These are phyloP conservation scores for Polypedilum pembai DNA, from an alignment of 1,140 invertebrate genomes.

Conservation along the genomic window DNA sequence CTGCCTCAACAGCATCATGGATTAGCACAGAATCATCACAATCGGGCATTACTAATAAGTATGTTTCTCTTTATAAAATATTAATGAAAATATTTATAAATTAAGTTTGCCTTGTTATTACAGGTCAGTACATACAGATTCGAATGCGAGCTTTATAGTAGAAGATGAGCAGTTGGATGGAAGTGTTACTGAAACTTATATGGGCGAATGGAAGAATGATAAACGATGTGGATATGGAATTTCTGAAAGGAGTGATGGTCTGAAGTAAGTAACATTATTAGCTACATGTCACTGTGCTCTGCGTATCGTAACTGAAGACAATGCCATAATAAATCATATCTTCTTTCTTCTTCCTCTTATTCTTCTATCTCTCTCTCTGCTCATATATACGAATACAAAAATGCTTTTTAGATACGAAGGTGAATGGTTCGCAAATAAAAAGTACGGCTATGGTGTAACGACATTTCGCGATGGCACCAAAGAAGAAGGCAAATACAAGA, in stretches of 20 bases:
- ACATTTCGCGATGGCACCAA: constrained; percentile 90
- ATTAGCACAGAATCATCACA: constrained; percentile 83
- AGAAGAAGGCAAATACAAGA: constrained; percentile 99
- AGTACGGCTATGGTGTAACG: constrained; percentile 99
- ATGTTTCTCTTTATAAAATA: constrained; percentile 29
- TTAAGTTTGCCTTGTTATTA: too few relatives aligned
- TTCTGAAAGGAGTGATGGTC: constrained; percentile 93
- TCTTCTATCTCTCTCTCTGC: background rate
- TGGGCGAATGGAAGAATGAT: constrained; percentile 99
- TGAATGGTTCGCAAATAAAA: constrained; percentile 99
- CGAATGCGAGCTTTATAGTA: constrained; percentile 92
- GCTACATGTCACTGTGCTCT: constrained; percentile 35
- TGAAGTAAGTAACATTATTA: constrained; percentile 58
- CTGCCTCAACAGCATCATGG: constrained; percentile 82
- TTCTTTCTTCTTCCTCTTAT: background rate
- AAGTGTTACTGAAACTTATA: constrained; percentile 95
- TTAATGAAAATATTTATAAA: background rate
- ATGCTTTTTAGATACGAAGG: constrained; percentile 69
- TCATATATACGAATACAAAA: background rate
- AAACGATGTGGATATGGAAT: constrained; percentile 97
- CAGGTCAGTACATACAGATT: constrained; percentile 82
- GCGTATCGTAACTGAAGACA: background rate
- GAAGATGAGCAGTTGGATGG: constrained; percentile 96
- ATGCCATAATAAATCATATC: constrained; percentile 9
- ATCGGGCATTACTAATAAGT: constrained; percentile 69